Evolutionary conservation across 2,797 vertebrate species (phyloP).

Genomic region (Cercopithecus mitis): DNA sequence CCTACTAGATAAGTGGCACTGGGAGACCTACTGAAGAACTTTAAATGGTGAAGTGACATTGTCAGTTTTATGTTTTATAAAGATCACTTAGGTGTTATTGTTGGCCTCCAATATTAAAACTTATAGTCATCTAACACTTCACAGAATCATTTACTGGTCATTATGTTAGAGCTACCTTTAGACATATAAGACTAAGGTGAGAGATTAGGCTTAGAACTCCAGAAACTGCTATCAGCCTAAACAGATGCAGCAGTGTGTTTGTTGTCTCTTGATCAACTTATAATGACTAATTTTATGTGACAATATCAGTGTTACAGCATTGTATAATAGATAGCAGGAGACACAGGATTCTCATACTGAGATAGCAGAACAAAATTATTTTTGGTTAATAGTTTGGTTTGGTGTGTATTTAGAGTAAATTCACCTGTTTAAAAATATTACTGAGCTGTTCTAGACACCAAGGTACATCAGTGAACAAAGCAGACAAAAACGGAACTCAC

Average conservation of each 20-base stretch:
- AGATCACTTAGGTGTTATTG: not conserved
- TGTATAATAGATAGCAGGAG: not conserved
- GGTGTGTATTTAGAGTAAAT: not conserved
- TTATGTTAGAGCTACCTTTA: not conserved
- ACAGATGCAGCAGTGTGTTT: not conserved
- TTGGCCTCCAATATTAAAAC: not conserved
- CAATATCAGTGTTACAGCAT: not conserved
- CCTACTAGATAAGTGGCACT: not conserved
- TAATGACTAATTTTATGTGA: not conserved
- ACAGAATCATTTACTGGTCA: not conserved
- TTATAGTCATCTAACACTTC: not conserved
- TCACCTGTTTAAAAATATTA: not conserved
- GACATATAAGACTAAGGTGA: not conserved
- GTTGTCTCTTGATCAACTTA: not conserved
- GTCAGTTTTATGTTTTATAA: not conserved
- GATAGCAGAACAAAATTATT: not conserved
- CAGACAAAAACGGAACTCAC: slow-evolving; percentile 21
- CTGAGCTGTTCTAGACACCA: not conserved
- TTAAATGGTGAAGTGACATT: not conserved
- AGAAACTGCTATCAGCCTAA: not conserved
- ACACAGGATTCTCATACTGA: not conserved
- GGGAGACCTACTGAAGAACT: not conserved
- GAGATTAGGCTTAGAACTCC: not conserved
- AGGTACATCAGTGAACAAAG: not conserved
- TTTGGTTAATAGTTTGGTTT: slow-evolving; percentile 6